Evolutionary conservation across 2,113 vertebrate genomes (phyloP).

Genomic region (Gavia stellata): DNA sequence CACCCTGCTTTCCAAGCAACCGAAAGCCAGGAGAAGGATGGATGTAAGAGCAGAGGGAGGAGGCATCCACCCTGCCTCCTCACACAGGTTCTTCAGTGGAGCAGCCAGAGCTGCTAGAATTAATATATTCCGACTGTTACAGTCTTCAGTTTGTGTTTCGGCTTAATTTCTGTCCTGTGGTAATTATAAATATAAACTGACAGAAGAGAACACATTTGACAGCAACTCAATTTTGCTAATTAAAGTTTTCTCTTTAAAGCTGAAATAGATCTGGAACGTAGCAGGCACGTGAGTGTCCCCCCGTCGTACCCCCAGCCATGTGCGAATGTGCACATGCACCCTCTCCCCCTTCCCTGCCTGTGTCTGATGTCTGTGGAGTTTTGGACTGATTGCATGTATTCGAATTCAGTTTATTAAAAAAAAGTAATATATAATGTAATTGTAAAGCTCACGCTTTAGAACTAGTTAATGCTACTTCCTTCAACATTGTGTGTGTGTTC

Average conservation of each 20-base stretch:
- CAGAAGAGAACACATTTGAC: background rate
- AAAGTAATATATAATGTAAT: background rate
- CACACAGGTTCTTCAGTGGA: background rate
- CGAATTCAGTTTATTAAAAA: background rate
- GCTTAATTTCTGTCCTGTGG: background rate
- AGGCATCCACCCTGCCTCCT: background rate
- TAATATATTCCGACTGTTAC: accelerated
- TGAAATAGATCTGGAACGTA: background rate
- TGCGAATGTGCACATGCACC: accelerated
- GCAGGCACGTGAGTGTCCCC: background rate
- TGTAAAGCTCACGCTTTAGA: background rate
- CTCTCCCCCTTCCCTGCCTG: background rate
- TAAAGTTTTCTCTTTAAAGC: background rate
- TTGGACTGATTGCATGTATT: background rate
- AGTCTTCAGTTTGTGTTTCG: background rate
- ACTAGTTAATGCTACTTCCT: background rate
- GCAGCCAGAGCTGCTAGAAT: background rate
- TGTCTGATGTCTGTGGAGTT: background rate
- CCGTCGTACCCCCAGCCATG: accelerated
- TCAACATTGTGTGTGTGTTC: background rate
- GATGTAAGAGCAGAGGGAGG: background rate
- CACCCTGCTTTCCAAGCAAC: background rate
- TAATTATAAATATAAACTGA: background rate
- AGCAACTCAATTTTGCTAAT: background rate
- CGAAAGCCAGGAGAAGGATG: background rate